phyloP scores from a whole-genome alignment of 2,888 invertebrate species.

The Agrilus biguttatus region DNA sequence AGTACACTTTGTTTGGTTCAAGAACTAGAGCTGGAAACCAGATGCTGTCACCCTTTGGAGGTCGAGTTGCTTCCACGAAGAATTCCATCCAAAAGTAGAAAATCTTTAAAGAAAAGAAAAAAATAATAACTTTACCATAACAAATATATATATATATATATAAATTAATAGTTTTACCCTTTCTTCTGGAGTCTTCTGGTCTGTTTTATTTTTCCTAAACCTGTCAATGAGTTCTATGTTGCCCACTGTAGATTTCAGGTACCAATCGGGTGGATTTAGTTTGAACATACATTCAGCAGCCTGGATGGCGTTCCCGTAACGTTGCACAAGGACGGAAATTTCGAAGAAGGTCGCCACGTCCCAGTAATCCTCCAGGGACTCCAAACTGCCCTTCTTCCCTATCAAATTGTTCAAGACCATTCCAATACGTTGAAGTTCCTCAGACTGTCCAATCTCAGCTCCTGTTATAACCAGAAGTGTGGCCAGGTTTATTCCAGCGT shows the following conservation, averaged over 20 bases:
- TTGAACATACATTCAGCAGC: constrained; percentile 92
- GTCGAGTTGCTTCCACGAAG: constrained; percentile 86
- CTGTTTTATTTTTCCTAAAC: constrained; percentile 71
- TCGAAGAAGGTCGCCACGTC: constrained; percentile 98
- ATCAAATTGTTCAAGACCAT: constrained; percentile 94
- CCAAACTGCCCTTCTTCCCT: constrained; percentile 91
- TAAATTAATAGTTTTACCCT: constrained; percentile 37
- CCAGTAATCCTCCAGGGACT: constrained; percentile 93
- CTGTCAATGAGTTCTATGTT: constrained; percentile 89
- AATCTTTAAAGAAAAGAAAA: constrained; percentile 13
- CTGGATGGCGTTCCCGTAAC: constrained; percentile 91
- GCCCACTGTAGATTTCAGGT: constrained; percentile 91
- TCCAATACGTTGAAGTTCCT: constrained; percentile 82
- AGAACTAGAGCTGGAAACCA: constrained; percentile 82
- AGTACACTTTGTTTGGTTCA: constrained; percentile 83
- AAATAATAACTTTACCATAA: background rate
- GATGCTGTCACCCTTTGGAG: constrained; percentile 64
- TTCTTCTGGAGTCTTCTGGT: constrained; percentile 63
- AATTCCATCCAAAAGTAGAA: constrained; percentile 99
- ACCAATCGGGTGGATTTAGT: constrained; percentile 83
- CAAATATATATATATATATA: background rate
- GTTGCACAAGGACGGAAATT: constrained; percentile 93
- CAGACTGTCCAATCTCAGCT: constrained; percentile 83
- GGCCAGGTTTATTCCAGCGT: constrained; percentile 93
- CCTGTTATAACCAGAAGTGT: constrained; percentile 94